Evolutionary conservation across 2,888 invertebrate species (phyloP).

Genomic region (Gortyna flavago): DNA sequence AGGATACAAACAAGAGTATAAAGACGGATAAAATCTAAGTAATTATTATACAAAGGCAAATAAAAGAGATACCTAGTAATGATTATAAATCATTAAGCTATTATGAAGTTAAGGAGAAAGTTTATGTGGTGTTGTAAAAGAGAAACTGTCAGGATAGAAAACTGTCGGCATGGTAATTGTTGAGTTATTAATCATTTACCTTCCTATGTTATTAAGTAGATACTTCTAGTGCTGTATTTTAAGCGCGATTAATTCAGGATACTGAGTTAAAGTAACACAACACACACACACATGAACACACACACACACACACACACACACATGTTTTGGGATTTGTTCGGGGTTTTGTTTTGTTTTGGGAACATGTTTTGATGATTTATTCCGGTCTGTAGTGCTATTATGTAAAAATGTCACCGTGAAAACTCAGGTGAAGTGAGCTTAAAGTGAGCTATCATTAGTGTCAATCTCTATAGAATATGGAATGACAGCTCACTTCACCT

Average conservation of each 20-base stretch:
- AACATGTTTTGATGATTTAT: background rate
- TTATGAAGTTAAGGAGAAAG: constrained; percentile 42
- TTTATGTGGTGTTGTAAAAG: constrained; percentile 29
- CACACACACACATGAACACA: too few species aligned
- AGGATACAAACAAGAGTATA: constrained; percentile 2
- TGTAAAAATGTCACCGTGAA: too few species aligned
- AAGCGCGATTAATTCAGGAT: background rate
- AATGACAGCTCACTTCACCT: too few species aligned
- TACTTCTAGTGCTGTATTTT: background rate
- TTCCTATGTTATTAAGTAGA: constrained; percentile 13
- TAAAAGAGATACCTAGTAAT: background rate
- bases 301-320: too few species aligned
- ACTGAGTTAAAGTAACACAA: background rate
- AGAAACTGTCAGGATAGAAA: constrained; percentile 45
- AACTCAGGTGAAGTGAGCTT: too few species aligned
- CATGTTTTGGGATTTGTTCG: too few species aligned
- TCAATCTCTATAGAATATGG: too few species aligned
- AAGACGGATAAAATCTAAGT: background rate
- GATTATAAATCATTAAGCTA: constrained; percentile 10
- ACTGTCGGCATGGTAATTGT: constrained; percentile 32
- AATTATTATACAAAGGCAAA: constrained; percentile 3
- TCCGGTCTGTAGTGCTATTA: too few species aligned
- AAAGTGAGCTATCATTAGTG: too few species aligned
- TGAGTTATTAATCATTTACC: constrained; percentile 29
- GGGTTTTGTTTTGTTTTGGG: too few species aligned